phyloP scores from a whole-genome alignment of 2,888 invertebrate genomes.

The Chymomyza caudatula region DNA sequence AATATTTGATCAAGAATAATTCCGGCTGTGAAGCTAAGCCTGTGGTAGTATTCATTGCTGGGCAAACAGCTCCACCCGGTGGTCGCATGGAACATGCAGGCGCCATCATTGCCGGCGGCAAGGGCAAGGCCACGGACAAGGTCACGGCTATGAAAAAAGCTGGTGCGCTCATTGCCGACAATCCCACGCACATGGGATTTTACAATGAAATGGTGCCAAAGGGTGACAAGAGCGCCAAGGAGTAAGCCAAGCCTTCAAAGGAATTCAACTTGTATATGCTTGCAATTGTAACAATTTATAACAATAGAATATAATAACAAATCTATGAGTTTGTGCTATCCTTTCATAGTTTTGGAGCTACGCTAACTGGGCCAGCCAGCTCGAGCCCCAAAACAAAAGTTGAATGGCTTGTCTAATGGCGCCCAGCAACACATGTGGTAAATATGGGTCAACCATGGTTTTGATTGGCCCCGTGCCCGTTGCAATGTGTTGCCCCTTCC shows the following conservation, averaged over 20 bases:
- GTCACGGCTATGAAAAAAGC: constrained; percentile 95
- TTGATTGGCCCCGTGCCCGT: background rate
- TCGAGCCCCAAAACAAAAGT: background rate
- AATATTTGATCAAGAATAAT: constrained; percentile 88
- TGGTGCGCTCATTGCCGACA: constrained; percentile 79
- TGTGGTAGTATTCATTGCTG: constrained; percentile 99
- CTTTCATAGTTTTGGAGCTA: too few relatives aligned
- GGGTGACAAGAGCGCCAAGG: too few relatives aligned
- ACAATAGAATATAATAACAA: too few relatives aligned
- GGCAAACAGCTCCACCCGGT: constrained; percentile 97
- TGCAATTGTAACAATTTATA: too few relatives aligned
- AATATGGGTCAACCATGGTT: constrained; percentile 16
- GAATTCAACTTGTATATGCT: too few relatives aligned
- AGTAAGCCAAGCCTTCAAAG: too few relatives aligned
- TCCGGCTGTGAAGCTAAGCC: constrained; percentile 93
- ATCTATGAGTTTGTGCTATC: too few relatives aligned
- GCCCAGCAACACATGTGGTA: constrained; percentile 94
- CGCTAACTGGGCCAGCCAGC: background rate
- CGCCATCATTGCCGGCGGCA: constrained; percentile 98
- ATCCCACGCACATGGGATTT: background rate
- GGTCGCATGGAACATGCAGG: constrained; percentile 99
- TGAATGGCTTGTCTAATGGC: constrained; percentile 81
- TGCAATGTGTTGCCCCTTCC: too few relatives aligned
- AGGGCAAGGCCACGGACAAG: constrained; percentile 98
- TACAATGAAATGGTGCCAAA: background rate